phyloP scores from a whole-genome alignment of 2,113 vertebrate genomes.

The Lucifuga dentata region DNA sequence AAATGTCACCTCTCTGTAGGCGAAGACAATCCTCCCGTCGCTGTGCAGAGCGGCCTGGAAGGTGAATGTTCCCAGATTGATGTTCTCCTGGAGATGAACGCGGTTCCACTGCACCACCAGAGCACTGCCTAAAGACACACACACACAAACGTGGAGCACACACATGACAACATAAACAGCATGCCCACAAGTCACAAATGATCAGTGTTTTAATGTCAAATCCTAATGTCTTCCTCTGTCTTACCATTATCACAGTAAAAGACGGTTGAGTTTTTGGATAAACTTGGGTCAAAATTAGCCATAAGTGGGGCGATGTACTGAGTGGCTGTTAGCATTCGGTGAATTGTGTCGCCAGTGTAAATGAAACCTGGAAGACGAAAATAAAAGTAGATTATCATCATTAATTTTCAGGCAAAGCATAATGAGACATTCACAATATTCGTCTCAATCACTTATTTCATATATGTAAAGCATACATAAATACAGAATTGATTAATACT shows the following conservation, averaged over 20 bases:
- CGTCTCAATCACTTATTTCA: no score
- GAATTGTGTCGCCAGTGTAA: constrained; percentile 94
- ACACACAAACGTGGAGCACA: background rate
- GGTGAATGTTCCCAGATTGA: constrained; percentile 90
- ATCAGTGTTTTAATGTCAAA: no score
- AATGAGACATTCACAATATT: no score
- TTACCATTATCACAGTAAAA: constrained; percentile 96
- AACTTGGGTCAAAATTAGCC: constrained; percentile 95
- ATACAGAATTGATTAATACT: no score
- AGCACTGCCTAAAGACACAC: constrained; percentile 84
- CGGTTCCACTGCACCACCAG: constrained; percentile 94
- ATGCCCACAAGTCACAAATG: background rate
- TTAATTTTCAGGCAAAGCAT: no score
- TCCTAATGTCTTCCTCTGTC: constrained; percentile 7
- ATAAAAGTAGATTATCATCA: no score
- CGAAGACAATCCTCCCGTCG: constrained; percentile 93
- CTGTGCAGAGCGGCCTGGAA: constrained; percentile 93
- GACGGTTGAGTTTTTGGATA: constrained; percentile 92
- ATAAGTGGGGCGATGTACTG: constrained; percentile 97
- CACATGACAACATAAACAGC: background rate
- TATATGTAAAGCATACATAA: no score
- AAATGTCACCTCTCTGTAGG: constrained; percentile 92
- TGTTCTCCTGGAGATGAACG: constrained; percentile 90
- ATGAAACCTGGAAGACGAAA: constrained; percentile 87
- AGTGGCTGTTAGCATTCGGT: constrained; percentile 94